Evolutionary conservation across 2,113 vertebrate genomes (phyloP), one percentile per base, ranked within the genome.

Genomic region (Petrocephalus microphthalmus): DNA sequence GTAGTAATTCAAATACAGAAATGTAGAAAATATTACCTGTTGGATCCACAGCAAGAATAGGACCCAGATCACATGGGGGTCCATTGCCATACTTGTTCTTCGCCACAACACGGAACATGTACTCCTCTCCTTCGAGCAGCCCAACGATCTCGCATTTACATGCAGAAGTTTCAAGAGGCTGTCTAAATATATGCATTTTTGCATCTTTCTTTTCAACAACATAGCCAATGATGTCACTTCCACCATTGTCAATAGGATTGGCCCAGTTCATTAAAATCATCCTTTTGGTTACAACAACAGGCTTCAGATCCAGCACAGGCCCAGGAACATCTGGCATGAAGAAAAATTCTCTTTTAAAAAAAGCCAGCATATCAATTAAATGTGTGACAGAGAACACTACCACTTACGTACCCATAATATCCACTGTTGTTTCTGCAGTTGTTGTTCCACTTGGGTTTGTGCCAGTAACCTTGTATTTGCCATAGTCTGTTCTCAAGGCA

Each of bases 161-260:
- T 92, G 96, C 94, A 0, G 97, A 97, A 0, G 95, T 97, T 88
- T 99, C 98, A 1, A 99, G 90, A 85, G 98, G 96, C 87, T 97
- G 96, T 91, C 98, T 97, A 97, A 97, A 99, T 6, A 97, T 97
- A 78, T 99, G 97, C 97, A 97, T 98, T 92, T 99, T 99, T n/a
- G 97, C 95, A 89, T 99, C 98, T 89, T 98, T 99, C 90, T 96
- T 95, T 93, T 97, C 96, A 89, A 99, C 96, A 93, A 98, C 95
- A 17, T 98, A 99, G 88, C 98, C 97, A 2, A 94, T 96, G 86
- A 99, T 95, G 67, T 99, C 98, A 82, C 98, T 99, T 91, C 98
- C 98, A 60, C 98, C 98, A 47, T 99, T 97, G 91, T 99, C 98
- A 90, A 94, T 89, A 52, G 98, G 98, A 93, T 99, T 97, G 60